Evolutionary conservation across 2,888 invertebrate genomes (phyloP).

Genomic region (Aphidoletes aphidimyza): DNA sequence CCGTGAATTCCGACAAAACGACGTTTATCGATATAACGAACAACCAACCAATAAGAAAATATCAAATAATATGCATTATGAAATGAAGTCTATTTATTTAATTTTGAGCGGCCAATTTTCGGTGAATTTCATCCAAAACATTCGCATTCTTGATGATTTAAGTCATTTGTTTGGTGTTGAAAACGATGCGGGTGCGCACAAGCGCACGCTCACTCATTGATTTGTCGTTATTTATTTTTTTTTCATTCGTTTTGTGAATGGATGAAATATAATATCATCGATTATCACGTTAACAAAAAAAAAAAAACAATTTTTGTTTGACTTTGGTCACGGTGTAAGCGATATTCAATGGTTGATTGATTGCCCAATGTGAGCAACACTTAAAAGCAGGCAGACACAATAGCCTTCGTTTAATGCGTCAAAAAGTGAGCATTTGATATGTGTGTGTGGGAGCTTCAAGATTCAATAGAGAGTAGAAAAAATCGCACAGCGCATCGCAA

Average conservation of each 20-base stretch:
- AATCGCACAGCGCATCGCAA: constrained; percentile 8
- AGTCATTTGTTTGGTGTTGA: too few relatives aligned
- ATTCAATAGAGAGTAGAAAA: not conserved
- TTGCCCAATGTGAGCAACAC: not conserved
- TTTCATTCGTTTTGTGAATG: too few relatives aligned
- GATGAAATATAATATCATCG: constrained; percentile 36
- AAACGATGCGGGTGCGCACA: too few relatives aligned
- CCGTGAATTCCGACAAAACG: too few relatives aligned
- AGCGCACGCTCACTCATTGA: too few relatives aligned
- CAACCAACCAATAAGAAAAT: not conserved
- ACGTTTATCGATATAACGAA: not conserved
- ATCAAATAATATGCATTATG: not conserved
- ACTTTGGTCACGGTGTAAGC: constrained; percentile 22
- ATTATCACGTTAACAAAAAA: constrained; percentile 30
- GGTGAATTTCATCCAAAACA: too few relatives aligned
- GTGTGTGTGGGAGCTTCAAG: not conserved
- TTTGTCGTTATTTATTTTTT: too few relatives aligned
- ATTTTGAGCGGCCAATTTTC: not conserved
- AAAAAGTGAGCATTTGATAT: not conserved
- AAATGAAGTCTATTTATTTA: constrained; percentile 10
- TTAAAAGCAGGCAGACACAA: not conserved
- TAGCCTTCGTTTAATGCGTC: not conserved
- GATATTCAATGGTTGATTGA: constrained; percentile 11
- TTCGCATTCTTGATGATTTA: not conserved
- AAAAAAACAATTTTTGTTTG: too few relatives aligned